Evolutionary conservation across 2,113 vertebrate species (phyloP), one percentile per base, ranked within the genome.

Genomic region (Sardina pilchardus): DNA sequence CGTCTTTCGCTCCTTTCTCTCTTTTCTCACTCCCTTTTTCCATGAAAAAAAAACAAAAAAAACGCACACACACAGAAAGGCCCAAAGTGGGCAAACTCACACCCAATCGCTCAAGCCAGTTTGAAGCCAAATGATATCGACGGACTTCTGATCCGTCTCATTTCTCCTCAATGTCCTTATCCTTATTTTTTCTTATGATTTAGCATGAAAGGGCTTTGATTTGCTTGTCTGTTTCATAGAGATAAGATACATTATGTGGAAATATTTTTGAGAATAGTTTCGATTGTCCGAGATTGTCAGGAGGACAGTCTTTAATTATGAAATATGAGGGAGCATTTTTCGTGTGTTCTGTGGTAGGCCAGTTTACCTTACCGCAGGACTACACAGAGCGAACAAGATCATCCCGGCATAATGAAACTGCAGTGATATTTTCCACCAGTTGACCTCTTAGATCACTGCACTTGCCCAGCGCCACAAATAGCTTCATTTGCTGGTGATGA

Each of bases 401-500:
- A 30, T 0, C 6, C 0, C 63, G 0, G 53, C 53, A 56, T 56
- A 19, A 19, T 56, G 39, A 42, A 42, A 42, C 39, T 4, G 53
- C 21, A 59, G 53, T 59, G 21, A 59, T 59, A 59, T 21, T 24
- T 21, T 6, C 53, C 53, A n/a, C 34, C 30, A 45, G 8, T 53
- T 86, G 43, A 48, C 45, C 82, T 85, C 43, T 59, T 67, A 44
- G 44, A 81, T 45, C 67, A 67, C 83, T 82, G 45, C 42, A 81
- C 9, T 16, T 53, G 53, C 59, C 39, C 59, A 84, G 85, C 67
- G 50, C 63, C 39, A 56, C 84, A 88, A 87, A 88, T 84, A 81
- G 88, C 82, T 91, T 86, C 78, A 82, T 82, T 87, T 87, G 7
- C 43, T 85, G 82, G 42, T 82, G 89, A 88, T 90, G 50, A 82